Evolutionary conservation across 1,140 invertebrate genomes (phyloP).

Genomic region (Phthorimaea operculella): DNA sequence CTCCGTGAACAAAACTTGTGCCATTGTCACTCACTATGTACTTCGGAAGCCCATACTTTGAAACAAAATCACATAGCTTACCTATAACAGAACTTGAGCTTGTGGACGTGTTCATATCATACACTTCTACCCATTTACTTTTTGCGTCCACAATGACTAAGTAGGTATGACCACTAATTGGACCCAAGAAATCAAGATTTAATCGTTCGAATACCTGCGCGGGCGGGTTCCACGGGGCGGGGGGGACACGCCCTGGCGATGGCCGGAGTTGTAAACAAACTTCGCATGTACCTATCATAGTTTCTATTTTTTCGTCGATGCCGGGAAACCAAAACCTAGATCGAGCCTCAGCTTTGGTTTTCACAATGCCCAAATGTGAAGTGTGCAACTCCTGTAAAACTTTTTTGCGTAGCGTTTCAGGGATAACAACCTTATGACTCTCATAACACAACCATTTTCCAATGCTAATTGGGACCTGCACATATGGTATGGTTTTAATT

Average conservation of each 20-base stretch:
- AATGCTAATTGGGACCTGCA: constrained; percentile 8
- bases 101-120: constrained; percentile 8
- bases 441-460: constrained; percentile 10
- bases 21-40: constrained; percentile 9
- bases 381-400: constrained; percentile 9
- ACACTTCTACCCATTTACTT: constrained; percentile 24
- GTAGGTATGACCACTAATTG: constrained; percentile 1
- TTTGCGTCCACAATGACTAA: constrained; percentile 14
- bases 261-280: constrained; percentile 9
- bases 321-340: constrained; percentile 10
- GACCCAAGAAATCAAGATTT: constrained; percentile 8
- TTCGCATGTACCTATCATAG: constrained; percentile 2
- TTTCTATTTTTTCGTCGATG: constrained; percentile 1
- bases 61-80: constrained; percentile 12
- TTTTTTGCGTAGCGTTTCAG: background rate
- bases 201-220: background rate
- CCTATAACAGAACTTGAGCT: constrained; percentile 9
- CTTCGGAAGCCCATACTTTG: constrained; percentile 6
- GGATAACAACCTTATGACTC: constrained; percentile 4
- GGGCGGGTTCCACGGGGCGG: background rate
- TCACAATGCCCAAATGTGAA: constrained; percentile 1
- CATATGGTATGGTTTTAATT: constrained; percentile 7
- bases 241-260: constrained; percentile 6
- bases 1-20: constrained; percentile 9
- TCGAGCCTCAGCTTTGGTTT: background rate